Conservation (phyloP, 2,113 vertebrate genomes). For the Paracanthobrama guichenoti region DNA sequence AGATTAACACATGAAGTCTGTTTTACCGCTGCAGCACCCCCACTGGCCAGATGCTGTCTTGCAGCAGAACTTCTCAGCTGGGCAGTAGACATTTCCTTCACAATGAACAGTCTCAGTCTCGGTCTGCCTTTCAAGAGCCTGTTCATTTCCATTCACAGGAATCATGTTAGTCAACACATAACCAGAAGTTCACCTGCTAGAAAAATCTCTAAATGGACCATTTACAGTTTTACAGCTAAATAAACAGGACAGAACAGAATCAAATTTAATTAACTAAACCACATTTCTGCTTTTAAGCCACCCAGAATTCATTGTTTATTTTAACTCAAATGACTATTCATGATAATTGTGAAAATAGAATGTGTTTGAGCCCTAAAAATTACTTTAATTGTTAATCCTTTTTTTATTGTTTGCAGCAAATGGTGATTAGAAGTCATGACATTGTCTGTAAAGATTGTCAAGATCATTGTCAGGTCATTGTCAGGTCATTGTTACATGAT, state of each 20-base stretch:
- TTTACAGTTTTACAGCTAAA: background rate
- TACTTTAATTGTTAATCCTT: background rate
- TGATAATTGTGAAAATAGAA: background rate
- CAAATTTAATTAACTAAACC: background rate
- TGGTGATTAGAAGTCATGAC: background rate
- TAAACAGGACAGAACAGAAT: too few species aligned
- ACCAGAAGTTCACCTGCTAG: background rate
- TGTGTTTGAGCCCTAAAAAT: too few species aligned
- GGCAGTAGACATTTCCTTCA: constrained; percentile 65
- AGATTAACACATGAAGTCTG: background rate
- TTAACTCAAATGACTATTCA: background rate
- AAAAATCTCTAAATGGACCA: background rate
- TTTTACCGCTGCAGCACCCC: constrained; percentile 75
- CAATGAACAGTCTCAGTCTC: constrained; percentile 63
- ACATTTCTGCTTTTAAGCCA: background rate
- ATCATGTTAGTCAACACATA: background rate
- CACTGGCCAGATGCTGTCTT: constrained; percentile 54
- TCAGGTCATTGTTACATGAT: background rate
- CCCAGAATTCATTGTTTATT: background rate
- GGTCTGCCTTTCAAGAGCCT: background rate
- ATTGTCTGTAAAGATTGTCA: background rate
- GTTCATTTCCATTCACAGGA: constrained; percentile 30
- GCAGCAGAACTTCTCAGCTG: constrained; percentile 66
- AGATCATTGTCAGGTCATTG: too few species aligned
- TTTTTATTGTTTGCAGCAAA: background rate